Evolutionary conservation across 2,113 vertebrate species (phyloP).

Genomic region (Mus spicilegus): DNA sequence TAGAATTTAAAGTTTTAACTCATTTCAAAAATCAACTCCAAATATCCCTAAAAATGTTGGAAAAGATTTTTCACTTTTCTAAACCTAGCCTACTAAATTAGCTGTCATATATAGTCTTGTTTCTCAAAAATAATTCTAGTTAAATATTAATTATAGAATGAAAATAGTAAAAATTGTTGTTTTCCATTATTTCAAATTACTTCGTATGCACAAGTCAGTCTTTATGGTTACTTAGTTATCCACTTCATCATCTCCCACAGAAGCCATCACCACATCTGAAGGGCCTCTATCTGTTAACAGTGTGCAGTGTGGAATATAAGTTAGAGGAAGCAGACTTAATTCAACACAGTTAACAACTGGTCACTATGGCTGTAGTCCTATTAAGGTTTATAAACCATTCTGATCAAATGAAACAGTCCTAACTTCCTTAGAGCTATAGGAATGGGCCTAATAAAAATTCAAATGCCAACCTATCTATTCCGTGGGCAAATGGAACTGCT

Average conservation of each 20-base stretch:
- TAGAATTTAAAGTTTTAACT: conserved; percentile 17
- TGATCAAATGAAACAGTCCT: not conserved
- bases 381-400: conserved; percentile 22
- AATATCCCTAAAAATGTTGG: conserved; percentile 31
- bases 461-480: conserved; percentile 10
- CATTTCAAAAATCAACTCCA: conserved; percentile 54
- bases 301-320: conserved; percentile 26
- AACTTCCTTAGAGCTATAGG: not conserved
- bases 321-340: not conserved
- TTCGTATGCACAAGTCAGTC: not conserved
- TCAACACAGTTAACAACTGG: not conserved
- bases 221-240: conserved; percentile 15
- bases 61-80: conserved; percentile 43
- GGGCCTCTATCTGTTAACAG: not conserved
- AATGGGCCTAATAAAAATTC: not conserved
- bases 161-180: conserved; percentile 34
- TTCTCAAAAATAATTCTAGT: conserved; percentile 34
- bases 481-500: not conserved
- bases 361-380: not conserved
- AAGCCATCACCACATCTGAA: not conserved
- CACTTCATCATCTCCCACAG: not conserved
- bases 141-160: conserved; percentile 31
- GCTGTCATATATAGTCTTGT: not conserved
- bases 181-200: conserved; percentile 15
- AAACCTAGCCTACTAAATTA: not conserved